Base-by-base conservation (phyloP, 2,113 vertebrate species). In the Ciconia stormi region DNA sequence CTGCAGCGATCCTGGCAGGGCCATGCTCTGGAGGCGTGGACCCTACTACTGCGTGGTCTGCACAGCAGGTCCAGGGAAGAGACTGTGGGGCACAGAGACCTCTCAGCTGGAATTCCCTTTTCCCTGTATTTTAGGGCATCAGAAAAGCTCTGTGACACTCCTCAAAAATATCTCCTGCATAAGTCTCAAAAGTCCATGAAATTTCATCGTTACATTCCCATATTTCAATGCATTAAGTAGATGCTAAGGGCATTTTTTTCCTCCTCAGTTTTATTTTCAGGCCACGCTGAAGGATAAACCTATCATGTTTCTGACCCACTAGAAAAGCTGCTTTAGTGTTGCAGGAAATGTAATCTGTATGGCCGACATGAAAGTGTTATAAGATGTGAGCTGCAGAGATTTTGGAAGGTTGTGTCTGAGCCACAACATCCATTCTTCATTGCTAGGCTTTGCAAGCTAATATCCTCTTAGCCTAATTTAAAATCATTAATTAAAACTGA, bases 391-490 rank as follows among this genome's bases (percentile, higher is more conserved):
- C 91, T 78, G 87, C 83, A 76, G 87, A 94, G 95, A 96, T 93
- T 97, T 96, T 96, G 90, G 87, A 97, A 96, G 96, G 89, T 94
- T 95, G 90, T 92, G 96, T 97, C 96, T 97, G 96, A 97, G 95
- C 97, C 96, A 94, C 90, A 87, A 89, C 86, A 96, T 89, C 95
- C 95, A 96, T 95, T 94, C 94, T 93, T 96, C 95, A 92, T 93
- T 80, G 87, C 89, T 90, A 77, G 86, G 96, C 94, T 97, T 97
- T 95, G 66, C 76, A 87, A 71, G 95, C 95, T 98, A 98, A 98
- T 98, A 98, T 98, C 98, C 97, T 97, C 98, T 98, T 98, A 98
- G 97, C 97, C 97, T 98, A 97, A 97, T 98, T 98, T 96, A 76
- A 83, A 96, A 86, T 90, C 93, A 95, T 87, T 97, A 96, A 97